Evolutionary conservation across 2,797 vertebrate species (phyloP).

Genomic region (Apogon talboti): DNA sequence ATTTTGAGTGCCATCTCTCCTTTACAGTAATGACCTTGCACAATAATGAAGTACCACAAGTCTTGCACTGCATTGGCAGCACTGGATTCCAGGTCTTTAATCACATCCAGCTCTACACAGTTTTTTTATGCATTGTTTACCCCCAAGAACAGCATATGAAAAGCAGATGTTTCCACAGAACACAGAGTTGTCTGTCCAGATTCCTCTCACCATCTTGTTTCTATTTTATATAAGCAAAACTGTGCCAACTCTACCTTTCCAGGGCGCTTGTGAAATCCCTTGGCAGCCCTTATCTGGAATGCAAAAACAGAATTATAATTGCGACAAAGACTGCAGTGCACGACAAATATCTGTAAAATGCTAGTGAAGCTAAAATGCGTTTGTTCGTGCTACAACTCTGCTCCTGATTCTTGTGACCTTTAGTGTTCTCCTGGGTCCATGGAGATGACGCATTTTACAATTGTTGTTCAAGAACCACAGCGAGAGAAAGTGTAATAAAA

Average conservation of each 20-base stretch:
- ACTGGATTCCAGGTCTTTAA: conserved; percentile 51
- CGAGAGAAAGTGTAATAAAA: not conserved
- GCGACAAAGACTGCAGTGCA: not conserved
- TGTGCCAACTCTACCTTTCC: conserved; percentile 89
- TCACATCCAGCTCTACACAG: conserved; percentile 57
- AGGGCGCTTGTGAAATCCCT: conserved; percentile 89
- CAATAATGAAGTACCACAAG: conserved; percentile 25
- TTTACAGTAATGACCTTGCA: conserved; percentile 29
- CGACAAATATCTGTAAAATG: conserved; percentile 15
- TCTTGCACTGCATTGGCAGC: conserved; percentile 42
- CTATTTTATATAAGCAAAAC: conserved; percentile 32
- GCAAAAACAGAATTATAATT: conserved; percentile 44
- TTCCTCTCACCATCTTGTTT: conserved; percentile 47
- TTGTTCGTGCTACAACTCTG: conserved; percentile 13
- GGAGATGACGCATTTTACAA: conserved; percentile 11
- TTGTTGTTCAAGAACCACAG: conserved; percentile 14
- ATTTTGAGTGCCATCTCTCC: not conserved
- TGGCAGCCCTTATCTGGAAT: conserved; percentile 69
- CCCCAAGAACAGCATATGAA: conserved; percentile 70
- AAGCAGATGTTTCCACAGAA: conserved; percentile 76
- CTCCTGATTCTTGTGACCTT: conserved; percentile 28
- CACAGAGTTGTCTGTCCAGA: conserved; percentile 51
- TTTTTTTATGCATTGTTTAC: conserved; percentile 62
- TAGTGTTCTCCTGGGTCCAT: conserved; percentile 26
- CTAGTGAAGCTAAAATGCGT: conserved; percentile 3